Percentiles rank a stretch among this genome's conserved stretches.
Evolutionary conservation across 2,113 vertebrate species (phyloP).

Genomic region (Brachionichthys hirsutus): DNA sequence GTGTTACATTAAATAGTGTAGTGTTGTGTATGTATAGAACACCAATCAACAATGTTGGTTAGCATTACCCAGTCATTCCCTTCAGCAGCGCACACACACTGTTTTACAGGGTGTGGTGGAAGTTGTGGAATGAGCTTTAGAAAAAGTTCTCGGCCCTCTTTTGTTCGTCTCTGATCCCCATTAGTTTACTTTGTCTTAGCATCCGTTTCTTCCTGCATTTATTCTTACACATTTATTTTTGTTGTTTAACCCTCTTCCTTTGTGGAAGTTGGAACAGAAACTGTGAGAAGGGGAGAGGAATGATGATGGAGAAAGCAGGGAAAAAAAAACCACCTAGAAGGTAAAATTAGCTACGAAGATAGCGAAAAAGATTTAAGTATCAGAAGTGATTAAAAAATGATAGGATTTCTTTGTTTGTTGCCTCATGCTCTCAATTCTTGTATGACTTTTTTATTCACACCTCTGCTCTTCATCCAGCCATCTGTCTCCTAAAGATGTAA

Average conservation of each 20-base stretch:
- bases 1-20: no score
- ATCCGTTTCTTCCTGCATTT: constrained; percentile 67
- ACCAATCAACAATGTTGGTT: no score
- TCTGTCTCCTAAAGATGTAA: no score
- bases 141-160: constrained; percentile 13
- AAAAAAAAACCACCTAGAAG: not conserved
- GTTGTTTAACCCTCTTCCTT: constrained; percentile 76
- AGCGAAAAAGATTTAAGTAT: constrained; percentile 3
- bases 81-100: not conserved
- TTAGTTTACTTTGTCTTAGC: constrained; percentile 55
- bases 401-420: no score
- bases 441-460: not conserved
- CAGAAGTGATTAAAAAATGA: not conserved
- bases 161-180: constrained; percentile 42
- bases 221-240: constrained; percentile 57
- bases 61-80: not conserved
- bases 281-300: constrained; percentile 18
- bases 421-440: no score
- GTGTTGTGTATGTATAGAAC: no score
- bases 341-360: constrained; percentile 32
- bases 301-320: constrained; percentile 11
- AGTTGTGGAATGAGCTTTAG: constrained; percentile 25
- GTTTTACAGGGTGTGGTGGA: constrained; percentile 45
- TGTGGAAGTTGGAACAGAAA: constrained; percentile 52
- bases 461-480: not conserved